phyloP scores from a whole-genome alignment of 2,888 invertebrate species.

The Leptopilina drosophilae region DNA sequence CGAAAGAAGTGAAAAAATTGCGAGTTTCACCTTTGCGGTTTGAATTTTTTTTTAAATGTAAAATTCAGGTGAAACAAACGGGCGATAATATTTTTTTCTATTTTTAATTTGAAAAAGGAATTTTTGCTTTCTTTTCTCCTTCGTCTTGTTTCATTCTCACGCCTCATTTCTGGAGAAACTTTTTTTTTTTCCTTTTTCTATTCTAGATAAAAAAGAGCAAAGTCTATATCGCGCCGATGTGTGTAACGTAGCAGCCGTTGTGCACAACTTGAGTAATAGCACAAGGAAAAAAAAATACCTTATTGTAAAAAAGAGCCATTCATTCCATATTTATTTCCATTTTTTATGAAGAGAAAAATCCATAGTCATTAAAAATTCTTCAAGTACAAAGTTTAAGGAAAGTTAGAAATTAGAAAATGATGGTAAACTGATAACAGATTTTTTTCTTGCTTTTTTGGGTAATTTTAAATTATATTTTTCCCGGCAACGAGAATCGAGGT shows the following conservation, averaged over 20 bases:
- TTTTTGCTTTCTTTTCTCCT: not conserved
- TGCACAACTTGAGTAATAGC: slow-evolving; percentile 63
- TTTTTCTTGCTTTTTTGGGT: no score
- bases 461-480: no score
- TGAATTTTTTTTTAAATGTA: not conserved
- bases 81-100: slow-evolving; percentile 40
- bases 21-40: slow-evolving; percentile 25
- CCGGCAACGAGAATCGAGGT: no score
- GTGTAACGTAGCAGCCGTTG: slow-evolving; percentile 43
- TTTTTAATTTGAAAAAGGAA: not conserved
- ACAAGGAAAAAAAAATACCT: slow-evolving; percentile 53
- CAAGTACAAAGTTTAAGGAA: slow-evolving; percentile 32
- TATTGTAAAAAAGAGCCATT: slow-evolving; percentile 49
- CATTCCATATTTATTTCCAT: slow-evolving; percentile 42
- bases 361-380: slow-evolving; percentile 24
- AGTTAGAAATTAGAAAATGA: not conserved
- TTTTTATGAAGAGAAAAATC: slow-evolving; percentile 36
- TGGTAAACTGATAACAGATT: no score
- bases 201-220: slow-evolving; percentile 23
- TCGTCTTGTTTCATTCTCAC: not conserved
- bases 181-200: no score
- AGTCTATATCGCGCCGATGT: slow-evolving; percentile 44
- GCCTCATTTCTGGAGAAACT: slow-evolving; percentile 20
- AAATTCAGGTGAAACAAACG: slow-evolving; percentile 36
- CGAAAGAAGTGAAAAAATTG: slow-evolving; percentile 10